These are phyloP conservation scores for Trachelus iudaicus DNA, from an alignment of 2,888 invertebrate genomes.

Conservation along the genomic window DNA sequence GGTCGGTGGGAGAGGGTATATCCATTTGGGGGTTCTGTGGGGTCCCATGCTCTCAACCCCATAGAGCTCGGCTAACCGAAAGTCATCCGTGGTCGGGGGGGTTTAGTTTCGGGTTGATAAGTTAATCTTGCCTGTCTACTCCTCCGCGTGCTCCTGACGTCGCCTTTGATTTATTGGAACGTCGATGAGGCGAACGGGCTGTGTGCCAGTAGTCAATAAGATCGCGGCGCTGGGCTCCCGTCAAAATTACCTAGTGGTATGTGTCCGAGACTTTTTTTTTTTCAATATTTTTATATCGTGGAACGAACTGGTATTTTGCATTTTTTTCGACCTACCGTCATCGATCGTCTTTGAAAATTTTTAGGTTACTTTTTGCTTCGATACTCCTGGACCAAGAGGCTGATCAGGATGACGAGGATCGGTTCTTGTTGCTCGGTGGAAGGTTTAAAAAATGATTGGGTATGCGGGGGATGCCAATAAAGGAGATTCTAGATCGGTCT, in stretches of 20 bases:
- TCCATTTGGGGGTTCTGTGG: slow-evolving; percentile 14
- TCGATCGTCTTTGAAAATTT: too few relatives aligned
- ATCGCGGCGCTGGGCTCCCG: not conserved
- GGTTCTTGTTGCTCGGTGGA: not conserved
- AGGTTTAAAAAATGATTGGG: slow-evolving; percentile 44
- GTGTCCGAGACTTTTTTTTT: too few relatives aligned
- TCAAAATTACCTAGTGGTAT: too few relatives aligned
- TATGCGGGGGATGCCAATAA: slow-evolving; percentile 57
- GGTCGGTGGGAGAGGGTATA: not conserved
- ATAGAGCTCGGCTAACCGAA: slow-evolving; percentile 34
- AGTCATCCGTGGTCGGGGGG: slow-evolving; percentile 46
- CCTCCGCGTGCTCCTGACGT: slow-evolving; percentile 48
- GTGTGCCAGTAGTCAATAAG: not conserved
- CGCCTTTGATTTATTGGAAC: slow-evolving; percentile 52
- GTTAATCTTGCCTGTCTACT: slow-evolving; percentile 52
- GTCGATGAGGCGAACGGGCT: slow-evolving; percentile 36
- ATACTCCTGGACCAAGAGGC: not conserved
- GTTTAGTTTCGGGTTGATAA: slow-evolving; percentile 46
- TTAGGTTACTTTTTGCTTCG: accelerated
- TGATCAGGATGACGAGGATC: not conserved
- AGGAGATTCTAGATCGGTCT: slow-evolving; percentile 50
- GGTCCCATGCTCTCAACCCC: slow-evolving; percentile 9
- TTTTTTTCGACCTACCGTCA: too few relatives aligned
- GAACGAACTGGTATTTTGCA: not conserved
- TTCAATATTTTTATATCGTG: not conserved